A percentile compares a stretch with the other conserved stretches of the same genome.
These are phyloP conservation scores for Crossocerus cetratus DNA, from an alignment of 2,888 invertebrate genomes.

Conservation along the genomic window DNA sequence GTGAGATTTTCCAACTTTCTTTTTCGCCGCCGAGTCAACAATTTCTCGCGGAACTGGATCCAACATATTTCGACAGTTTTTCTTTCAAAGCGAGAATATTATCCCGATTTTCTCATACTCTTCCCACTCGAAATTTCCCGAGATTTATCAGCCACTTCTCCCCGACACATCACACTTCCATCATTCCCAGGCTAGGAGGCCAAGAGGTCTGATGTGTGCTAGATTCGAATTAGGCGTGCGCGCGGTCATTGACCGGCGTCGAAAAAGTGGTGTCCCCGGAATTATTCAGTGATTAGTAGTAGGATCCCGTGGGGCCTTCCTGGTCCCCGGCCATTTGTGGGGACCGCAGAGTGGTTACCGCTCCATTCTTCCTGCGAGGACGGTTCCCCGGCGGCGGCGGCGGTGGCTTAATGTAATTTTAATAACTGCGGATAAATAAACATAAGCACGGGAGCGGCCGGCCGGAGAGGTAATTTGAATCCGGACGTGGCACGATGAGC, in stretches of 20 bases:
- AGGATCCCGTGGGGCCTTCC: no score
- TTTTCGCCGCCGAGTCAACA: no score
- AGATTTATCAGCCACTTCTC: slow-evolving; percentile 11
- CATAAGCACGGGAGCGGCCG: slow-evolving; percentile 67
- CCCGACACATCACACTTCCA: background rate
- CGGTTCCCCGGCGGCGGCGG: background rate
- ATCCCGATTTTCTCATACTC: no score
- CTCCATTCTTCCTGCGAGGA: background rate
- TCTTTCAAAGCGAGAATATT: no score
- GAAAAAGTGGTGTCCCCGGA: slow-evolving; percentile 26
- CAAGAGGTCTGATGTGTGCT: no score
- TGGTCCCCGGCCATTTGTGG: no score
- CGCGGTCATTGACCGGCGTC: slow-evolving; percentile 37
- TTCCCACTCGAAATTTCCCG: no score
- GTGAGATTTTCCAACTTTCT: no score
- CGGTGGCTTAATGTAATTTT: slow-evolving; percentile 74
- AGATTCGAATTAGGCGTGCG: slow-evolving; percentile 7
- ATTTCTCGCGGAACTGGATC: no score
- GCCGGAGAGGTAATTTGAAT: slow-evolving; percentile 73
- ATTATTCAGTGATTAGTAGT: slow-evolving; percentile 37
- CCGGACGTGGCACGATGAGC: slow-evolving; percentile 76
- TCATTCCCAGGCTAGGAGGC: no score
- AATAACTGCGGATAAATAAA: slow-evolving; percentile 77
- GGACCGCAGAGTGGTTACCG: background rate
- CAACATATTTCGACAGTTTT: no score